phyloP scores from a whole-genome alignment of 2,888 invertebrate genomes.

The Drosophila longiperda region DNA sequence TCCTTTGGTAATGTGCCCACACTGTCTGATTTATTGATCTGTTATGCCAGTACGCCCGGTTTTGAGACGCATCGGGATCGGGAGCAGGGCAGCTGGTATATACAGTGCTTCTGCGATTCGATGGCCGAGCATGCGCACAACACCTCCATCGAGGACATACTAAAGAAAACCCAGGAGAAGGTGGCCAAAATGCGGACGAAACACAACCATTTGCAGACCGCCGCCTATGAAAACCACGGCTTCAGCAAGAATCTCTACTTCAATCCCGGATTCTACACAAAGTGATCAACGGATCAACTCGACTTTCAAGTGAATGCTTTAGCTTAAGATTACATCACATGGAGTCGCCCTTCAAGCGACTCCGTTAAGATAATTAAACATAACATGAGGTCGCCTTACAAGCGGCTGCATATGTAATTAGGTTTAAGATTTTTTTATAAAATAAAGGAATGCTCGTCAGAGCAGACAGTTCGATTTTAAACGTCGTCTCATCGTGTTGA shows the following conservation, averaged over 20 bases:
- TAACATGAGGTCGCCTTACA: too few relatives aligned
- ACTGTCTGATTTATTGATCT: conserved; percentile 88
- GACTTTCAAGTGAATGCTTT: too few relatives aligned
- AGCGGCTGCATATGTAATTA: too few relatives aligned
- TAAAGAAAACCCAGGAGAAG: conserved; percentile 87
- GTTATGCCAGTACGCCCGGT: conserved; percentile 88
- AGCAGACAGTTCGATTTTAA: too few relatives aligned
- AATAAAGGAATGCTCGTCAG: too few relatives aligned
- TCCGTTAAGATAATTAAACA: too few relatives aligned
- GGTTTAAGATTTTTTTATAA: too few relatives aligned
- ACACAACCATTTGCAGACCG: conserved; percentile 86
- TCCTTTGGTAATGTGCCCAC: conserved; percentile 67
- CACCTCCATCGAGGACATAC: conserved; percentile 88
- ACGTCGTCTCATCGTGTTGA: too few relatives aligned
- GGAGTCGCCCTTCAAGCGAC: too few relatives aligned
- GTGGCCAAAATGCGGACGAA: conserved; percentile 84
- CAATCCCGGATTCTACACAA: conserved; percentile 87
- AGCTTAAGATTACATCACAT: too few relatives aligned
- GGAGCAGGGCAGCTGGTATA: conserved; percentile 89
- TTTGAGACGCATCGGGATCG: conserved; percentile 86
- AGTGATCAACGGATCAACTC: conserved; percentile 8
- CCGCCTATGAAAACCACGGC: conserved; percentile 88
- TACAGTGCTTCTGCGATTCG: conserved; percentile 88
- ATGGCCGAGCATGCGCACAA: conserved; percentile 88
- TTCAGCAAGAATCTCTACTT: conserved; percentile 88